These are phyloP conservation scores for Naso thynnoides DNA, from an alignment of 2,797 vertebrate genomes.

Conservation along the genomic window DNA sequence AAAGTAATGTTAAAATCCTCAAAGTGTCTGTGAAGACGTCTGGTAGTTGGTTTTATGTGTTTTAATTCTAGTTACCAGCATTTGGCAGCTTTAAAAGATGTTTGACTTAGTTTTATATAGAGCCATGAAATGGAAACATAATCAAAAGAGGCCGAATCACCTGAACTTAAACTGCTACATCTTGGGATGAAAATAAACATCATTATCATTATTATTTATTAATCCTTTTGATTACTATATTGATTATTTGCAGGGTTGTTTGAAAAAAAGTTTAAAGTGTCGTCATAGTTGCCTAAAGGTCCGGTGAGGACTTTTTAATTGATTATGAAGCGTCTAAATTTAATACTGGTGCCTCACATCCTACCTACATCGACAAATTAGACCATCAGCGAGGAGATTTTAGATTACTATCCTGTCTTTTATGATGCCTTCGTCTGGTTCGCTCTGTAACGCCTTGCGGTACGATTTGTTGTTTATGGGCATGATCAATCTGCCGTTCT, in stretches of 20 bases:
- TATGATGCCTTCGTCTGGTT: too few species aligned
- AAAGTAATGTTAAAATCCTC: neutral
- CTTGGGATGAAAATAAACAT: neutral
- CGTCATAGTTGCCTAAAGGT: too few species aligned
- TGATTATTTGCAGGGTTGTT: neutral
- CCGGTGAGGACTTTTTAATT: too few species aligned
- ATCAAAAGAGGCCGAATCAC: neutral
- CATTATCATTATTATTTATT: neutral
- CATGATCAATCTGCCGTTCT: too few species aligned
- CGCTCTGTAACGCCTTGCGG: too few species aligned
- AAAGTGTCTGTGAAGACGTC: slow-evolving; percentile 1
- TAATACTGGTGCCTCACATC: too few species aligned
- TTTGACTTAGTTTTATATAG: neutral
- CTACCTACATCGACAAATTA: too few species aligned
- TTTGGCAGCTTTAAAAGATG: neutral
- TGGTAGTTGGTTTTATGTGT: slow-evolving; percentile 7
- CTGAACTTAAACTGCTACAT: neutral
- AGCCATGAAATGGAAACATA: neutral
- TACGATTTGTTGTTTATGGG: too few species aligned
- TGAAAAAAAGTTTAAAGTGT: too few species aligned
- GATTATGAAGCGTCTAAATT: too few species aligned
- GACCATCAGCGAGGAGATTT: too few species aligned
- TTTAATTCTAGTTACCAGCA: neutral
- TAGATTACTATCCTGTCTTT: too few species aligned
- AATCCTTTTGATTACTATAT: neutral